Conservation (phyloP, 1,140 invertebrate species). For the Bombus impatiens region DNA sequence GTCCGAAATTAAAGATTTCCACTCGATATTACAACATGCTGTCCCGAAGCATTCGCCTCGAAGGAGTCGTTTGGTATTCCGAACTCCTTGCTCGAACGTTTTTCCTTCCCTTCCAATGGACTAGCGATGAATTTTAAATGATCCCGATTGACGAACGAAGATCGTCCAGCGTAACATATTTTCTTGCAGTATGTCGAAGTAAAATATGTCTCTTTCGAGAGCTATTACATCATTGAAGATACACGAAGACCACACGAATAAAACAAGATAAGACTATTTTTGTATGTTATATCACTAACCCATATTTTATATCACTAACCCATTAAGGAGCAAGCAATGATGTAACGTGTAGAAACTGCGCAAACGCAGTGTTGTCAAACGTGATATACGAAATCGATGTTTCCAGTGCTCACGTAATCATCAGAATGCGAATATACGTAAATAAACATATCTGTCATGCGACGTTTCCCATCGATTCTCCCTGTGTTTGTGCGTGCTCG, state of each 20-base stretch:
- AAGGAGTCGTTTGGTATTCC: constrained; percentile 12
- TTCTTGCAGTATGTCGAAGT: neutral
- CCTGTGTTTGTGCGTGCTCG: neutral
- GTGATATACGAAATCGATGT: too few relatives aligned
- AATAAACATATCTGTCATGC: neutral
- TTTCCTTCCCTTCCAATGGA: neutral
- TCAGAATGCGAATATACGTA: neutral
- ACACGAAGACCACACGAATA: neutral
- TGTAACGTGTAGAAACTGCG: neutral
- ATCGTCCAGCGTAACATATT: neutral
- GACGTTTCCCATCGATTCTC: neutral
- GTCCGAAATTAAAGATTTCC: constrained; percentile 51
- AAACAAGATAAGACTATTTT: neutral
- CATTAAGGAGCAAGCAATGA: neutral
- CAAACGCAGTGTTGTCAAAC: neutral
- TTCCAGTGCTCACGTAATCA: too few relatives aligned
- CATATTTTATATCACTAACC: neutral
- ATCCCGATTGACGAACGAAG: too few relatives aligned
- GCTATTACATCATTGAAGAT: neutral
- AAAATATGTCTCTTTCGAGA: constrained; percentile 27
- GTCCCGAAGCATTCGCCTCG: neutral
- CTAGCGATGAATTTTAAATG: constrained; percentile 5
- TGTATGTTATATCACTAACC: neutral
- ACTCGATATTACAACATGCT: constrained; percentile 30
- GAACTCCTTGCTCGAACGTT: neutral